Evolutionary conservation across 2,113 vertebrate genomes (phyloP).

Genomic region (Leptobrachium ailaonicum): DNA sequence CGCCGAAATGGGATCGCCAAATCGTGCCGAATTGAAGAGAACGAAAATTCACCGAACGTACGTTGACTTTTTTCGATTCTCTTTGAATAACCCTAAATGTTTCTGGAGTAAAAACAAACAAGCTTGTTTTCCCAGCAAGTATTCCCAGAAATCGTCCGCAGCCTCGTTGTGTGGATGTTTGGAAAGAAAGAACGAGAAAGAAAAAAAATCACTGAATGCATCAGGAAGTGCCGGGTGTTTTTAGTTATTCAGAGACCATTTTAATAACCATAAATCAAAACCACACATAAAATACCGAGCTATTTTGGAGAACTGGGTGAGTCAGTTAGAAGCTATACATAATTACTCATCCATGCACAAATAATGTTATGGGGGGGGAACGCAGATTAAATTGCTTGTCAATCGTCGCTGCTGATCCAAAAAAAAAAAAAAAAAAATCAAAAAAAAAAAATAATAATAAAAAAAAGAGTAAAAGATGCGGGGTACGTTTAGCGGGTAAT

Average conservation of each 20-base stretch:
- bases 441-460: background rate
- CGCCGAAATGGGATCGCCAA: too few species aligned
- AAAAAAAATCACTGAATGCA: constrained; percentile 8
- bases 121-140: background rate
- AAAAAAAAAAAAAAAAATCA: constrained; percentile 1
- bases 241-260: constrained; percentile 42
- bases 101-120: too few species aligned
- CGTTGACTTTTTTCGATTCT: too few species aligned
- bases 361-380: constrained; percentile 34
- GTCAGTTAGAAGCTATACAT: constrained; percentile 45
- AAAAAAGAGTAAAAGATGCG: background rate
- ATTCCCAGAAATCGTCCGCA: constrained; percentile 23
- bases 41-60: too few species aligned
- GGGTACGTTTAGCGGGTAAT: constrained; percentile 12
- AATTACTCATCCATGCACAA: constrained; percentile 48
- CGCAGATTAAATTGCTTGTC: constrained; percentile 37
- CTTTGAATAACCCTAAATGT: too few species aligned
- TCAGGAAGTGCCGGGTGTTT: constrained; percentile 34
- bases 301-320: constrained; percentile 41
- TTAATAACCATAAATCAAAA: constrained; percentile 47
- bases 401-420: constrained; percentile 30
- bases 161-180: constrained; percentile 21
- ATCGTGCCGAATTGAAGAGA: too few species aligned
- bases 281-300: constrained; percentile 38
- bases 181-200: constrained; percentile 4